Evolutionary conservation across 2,797 vertebrate species (phyloP), one percentile per base, ranked within the genome.

Genomic region (Cossypha polioptera): DNA sequence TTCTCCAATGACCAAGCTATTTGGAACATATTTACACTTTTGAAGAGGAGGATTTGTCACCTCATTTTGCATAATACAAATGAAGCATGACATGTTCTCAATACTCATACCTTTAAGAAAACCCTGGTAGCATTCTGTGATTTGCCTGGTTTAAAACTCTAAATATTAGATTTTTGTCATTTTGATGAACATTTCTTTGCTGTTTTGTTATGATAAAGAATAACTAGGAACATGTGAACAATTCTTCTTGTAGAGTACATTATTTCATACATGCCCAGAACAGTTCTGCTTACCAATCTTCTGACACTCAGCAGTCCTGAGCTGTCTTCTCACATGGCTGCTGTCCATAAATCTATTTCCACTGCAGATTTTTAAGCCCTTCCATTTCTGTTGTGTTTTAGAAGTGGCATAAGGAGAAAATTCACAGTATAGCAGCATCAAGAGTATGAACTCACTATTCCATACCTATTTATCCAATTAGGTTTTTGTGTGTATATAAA

Each of bases 111-210:
- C 42, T 89, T 67, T 38, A 79, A 66, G 63, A 76, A 65, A 95
- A 35, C 19, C 29, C 20, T 10, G 5, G 18, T 35, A 4, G 14
- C 50, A 63, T 59, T 58, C 48, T 74, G 16, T 42, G 35, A 72
- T 77, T 50, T 71, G 53, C 47, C 43, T 77, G 18, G 13, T 65
- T 58, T 74, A 89, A 90, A 65, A 5, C 5, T 25, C 40, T 25
- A 59, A 85, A 65, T 65, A 87, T 40, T 63, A 72, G 31, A 8
- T 31, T 82, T 61, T 50, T 89, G 36, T 57, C 9, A 85, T 65
- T 85, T 90, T 80, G 80, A 87, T 65, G 58, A 58, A 93, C 1
- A 76, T 36, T 74, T 45, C 48, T 69, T 82, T 88, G 36, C 45
- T 86, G 17, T 35, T 76, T 16, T 69, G n/a, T 76, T 94, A 43